These are phyloP conservation scores for Germaria angustata DNA, from an alignment of 2,888 invertebrate species.

Conservation along the genomic window DNA sequence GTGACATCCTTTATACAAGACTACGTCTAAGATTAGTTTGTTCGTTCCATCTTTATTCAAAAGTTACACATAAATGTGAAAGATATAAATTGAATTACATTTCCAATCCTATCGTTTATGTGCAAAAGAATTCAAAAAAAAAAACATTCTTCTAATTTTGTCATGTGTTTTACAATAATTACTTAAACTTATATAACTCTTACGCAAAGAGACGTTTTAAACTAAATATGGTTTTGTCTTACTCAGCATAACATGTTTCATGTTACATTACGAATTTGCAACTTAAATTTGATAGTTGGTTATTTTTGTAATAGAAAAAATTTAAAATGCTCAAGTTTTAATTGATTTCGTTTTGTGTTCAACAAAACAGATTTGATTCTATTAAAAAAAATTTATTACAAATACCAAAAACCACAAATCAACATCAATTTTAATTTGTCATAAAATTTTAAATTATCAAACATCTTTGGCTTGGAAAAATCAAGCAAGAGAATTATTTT, in stretches of 20 bases:
- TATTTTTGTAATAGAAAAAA: not conserved
- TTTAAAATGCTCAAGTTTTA: not conserved
- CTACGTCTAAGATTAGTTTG: too few species aligned
- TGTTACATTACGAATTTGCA: slow-evolving; percentile 28
- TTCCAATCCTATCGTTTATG: too few species aligned
- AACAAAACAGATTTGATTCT: not conserved
- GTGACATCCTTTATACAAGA: too few species aligned
- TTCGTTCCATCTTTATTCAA: too few species aligned
- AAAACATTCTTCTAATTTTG: not conserved
- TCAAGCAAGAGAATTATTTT: not conserved
- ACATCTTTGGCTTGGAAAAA: slow-evolving; percentile 12
- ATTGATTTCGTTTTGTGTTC: slow-evolving; percentile 3
- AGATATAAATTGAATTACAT: too few species aligned
- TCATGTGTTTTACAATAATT: not conserved
- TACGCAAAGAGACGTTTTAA: slow-evolving; percentile 23
- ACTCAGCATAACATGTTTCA: slow-evolving; percentile 26
- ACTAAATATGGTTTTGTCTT: slow-evolving; percentile 18
- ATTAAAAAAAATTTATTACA: not conserved
- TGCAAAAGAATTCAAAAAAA: not conserved
- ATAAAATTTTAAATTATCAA: slow-evolving; percentile 50
- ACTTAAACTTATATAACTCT: not conserved
- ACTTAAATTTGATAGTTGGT: not conserved
- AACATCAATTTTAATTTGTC: slow-evolving; percentile 65
- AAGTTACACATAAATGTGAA: too few species aligned
- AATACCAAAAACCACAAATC: slow-evolving; percentile 58